phyloP scores from a whole-genome alignment of 2,113 vertebrate species.

The Poecilia latipinna region DNA sequence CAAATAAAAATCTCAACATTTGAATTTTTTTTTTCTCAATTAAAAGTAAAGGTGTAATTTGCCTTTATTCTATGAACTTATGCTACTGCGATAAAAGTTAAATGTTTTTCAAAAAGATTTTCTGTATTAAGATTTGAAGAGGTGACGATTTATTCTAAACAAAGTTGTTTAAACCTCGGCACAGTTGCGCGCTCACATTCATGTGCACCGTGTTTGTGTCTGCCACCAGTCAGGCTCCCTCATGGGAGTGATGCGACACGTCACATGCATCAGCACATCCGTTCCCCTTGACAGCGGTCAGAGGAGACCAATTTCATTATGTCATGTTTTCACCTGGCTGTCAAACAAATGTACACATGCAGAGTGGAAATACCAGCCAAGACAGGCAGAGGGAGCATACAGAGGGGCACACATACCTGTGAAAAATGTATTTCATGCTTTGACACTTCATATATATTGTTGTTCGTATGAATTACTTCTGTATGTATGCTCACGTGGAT shows the following conservation, averaged over 20 bases:
- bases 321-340: constrained; percentile 70
- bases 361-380: constrained; percentile 14
- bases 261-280: constrained; percentile 64
- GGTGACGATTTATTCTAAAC: neutral
- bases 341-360: constrained; percentile 40
- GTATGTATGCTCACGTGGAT: constrained; percentile 25
- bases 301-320: constrained; percentile 71
- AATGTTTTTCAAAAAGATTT: neutral
- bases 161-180: neutral
- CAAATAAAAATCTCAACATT: too few species aligned
- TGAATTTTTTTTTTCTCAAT: too few species aligned
- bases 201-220: neutral
- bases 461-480: constrained; percentile 44
- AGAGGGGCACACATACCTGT: constrained; percentile 26
- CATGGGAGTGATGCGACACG: constrained; percentile 45
- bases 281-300: constrained; percentile 67
- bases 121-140: neutral
- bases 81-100: neutral
- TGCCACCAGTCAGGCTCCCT: constrained; percentile 36
- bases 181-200: neutral
- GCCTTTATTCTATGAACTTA: neutral
- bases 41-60: neutral
- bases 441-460: constrained; percentile 40
- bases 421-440: constrained; percentile 49
- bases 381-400: constrained; percentile 15